phyloP scores from a whole-genome alignment of 2,797 vertebrate genomes.

The Salmo trutta region DNA sequence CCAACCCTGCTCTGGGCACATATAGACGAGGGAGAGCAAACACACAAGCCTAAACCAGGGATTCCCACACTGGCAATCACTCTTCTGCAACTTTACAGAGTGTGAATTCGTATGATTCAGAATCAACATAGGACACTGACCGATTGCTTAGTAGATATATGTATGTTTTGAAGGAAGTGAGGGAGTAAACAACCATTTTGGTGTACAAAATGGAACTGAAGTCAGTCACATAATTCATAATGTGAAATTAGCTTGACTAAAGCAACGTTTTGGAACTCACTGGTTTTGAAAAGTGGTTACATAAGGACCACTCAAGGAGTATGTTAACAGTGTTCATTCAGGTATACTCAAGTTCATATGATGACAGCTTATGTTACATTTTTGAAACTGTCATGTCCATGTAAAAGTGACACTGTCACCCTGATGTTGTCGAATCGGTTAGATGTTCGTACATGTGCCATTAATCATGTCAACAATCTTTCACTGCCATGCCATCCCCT shows the following conservation, averaged over 20 bases:
- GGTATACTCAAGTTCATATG: too few relatives aligned
- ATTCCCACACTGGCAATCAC: constrained; percentile 62
- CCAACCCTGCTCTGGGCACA: constrained; percentile 59
- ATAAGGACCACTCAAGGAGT: not conserved
- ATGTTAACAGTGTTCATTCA: constrained; percentile 30
- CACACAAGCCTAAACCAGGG: constrained; percentile 64
- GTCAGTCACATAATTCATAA: constrained; percentile 16
- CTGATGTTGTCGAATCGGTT: too few relatives aligned
- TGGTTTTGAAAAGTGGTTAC: not conserved
- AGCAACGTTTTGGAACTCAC: not conserved
- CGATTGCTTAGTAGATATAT: not conserved
- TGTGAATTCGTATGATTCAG: not conserved
- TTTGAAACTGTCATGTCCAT: too few relatives aligned
- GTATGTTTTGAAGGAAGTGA: not conserved
- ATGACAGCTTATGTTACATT: too few relatives aligned
- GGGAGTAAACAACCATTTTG: not conserved
- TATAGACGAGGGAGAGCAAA: constrained; percentile 63
- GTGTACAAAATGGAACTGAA: not conserved
- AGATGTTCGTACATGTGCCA: too few relatives aligned
- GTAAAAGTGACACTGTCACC: too few relatives aligned
- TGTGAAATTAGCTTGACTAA: constrained; percentile 27
- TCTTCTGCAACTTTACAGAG: constrained; percentile 52
- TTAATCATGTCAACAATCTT: not conserved
- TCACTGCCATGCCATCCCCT: not conserved
- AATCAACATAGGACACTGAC: not conserved